These are phyloP conservation scores for Polypedilum pembai DNA, from an alignment of 1,140 invertebrate genomes.

Conservation along the genomic window DNA sequence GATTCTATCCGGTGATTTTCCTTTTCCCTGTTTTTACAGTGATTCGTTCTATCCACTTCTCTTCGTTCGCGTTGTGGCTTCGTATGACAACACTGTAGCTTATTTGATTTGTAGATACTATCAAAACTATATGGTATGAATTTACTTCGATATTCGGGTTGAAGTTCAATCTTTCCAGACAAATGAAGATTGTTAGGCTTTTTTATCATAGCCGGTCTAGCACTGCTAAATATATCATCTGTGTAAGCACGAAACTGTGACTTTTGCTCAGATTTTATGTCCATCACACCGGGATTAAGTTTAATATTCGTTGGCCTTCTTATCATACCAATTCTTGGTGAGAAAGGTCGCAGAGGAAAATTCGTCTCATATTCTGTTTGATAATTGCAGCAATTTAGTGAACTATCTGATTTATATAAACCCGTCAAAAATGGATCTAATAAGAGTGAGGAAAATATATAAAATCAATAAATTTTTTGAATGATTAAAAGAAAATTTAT, in stretches of 20 bases:
- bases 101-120: neutral
- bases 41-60: neutral
- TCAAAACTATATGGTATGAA: neutral
- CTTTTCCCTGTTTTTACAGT: neutral
- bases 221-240: neutral
- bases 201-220: conserved; percentile 20
- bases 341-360: neutral
- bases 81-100: neutral
- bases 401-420: neutral
- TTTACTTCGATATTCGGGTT: neutral
- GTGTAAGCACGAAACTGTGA: neutral
- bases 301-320: conserved; percentile 23
- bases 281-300: conserved; percentile 20
- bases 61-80: neutral
- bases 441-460: no score
- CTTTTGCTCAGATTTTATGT: neutral
- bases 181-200: neutral
- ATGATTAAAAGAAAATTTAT: neutral
- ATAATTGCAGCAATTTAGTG: neutral
- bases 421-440: conserved; percentile 14
- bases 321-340: neutral
- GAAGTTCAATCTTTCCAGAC: neutral
- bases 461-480: neutral
- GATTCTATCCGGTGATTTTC: neutral
- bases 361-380: conserved; percentile 2